These are phyloP conservation scores for Raphicerus campestris DNA, from an alignment of 2,113 vertebrate species.

Conservation along the genomic window DNA sequence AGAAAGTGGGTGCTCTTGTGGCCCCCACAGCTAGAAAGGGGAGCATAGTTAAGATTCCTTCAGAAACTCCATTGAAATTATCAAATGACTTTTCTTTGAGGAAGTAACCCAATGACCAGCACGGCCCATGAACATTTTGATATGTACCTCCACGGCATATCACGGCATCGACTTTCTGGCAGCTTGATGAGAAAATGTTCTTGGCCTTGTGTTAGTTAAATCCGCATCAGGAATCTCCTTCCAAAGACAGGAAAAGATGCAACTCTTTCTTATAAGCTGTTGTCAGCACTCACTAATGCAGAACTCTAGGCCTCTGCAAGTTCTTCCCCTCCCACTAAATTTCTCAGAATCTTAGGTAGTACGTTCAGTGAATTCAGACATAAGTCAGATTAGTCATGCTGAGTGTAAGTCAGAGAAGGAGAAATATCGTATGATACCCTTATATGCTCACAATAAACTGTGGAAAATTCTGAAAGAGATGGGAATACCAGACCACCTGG, in stretches of 20 bases:
- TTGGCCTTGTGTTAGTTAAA: not conserved
- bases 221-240: not conserved
- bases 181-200: not conserved
- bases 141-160: not conserved
- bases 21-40: not conserved
- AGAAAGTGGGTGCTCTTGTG: not conserved
- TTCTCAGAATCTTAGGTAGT: not conserved
- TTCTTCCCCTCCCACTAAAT: not conserved
- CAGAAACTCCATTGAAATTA: not conserved
- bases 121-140: rapidly evolving
- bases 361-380: not conserved
- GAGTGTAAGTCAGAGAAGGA: not conserved
- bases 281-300: not conserved
- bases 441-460: not conserved
- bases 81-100: not conserved
- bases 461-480: too few species aligned
- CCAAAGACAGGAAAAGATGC: not conserved
- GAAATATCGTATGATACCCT: not conserved
- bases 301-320: not conserved
- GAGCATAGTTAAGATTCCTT: not conserved
- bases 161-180: not conserved
- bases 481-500: too few species aligned
- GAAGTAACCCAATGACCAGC: not conserved
- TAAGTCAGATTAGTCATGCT: not conserved
- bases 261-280: not conserved